A percentile compares a stretch with the other conserved stretches of the same genome.
phyloP scores from a whole-genome alignment of 2,113 vertebrate species.

The Nycticebus coucang region DNA sequence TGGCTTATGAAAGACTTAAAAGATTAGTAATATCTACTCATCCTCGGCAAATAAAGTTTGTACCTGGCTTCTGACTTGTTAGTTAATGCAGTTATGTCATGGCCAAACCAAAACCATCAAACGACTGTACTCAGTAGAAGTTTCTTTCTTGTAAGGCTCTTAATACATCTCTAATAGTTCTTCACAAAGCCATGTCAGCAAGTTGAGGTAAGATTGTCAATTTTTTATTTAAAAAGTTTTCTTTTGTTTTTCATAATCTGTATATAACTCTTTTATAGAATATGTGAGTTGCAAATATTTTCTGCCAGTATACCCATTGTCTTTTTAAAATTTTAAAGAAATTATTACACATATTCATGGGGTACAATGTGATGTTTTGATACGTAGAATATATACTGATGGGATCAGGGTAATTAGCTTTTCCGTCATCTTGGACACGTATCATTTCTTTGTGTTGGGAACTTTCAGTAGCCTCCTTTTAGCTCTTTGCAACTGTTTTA shows the following conservation, averaged over 20 bases:
- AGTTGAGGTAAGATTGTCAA: not conserved
- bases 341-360: not conserved
- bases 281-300: not conserved
- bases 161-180: not conserved
- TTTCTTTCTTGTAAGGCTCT: conserved; percentile 4
- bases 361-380: not conserved
- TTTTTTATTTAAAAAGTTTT: not conserved
- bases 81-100: conserved; percentile 10
- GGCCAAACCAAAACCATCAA: not conserved
- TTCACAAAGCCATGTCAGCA: not conserved
- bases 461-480: not conserved
- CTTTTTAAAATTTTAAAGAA: not conserved
- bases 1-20: not conserved
- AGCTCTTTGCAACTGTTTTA: not conserved
- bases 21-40: not conserved
- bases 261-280: not conserved
- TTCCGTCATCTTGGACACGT: not conserved
- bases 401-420: not conserved
- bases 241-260: not conserved
- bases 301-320: not conserved
- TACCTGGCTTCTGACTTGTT: not conserved
- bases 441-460: not conserved
- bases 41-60: not conserved
- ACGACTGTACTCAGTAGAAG: not conserved
- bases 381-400: not conserved